Evolutionary conservation across 2,797 vertebrate genomes (phyloP), one percentile per base, ranked within the genome.

Genomic region (Borostomias antarcticus): DNA sequence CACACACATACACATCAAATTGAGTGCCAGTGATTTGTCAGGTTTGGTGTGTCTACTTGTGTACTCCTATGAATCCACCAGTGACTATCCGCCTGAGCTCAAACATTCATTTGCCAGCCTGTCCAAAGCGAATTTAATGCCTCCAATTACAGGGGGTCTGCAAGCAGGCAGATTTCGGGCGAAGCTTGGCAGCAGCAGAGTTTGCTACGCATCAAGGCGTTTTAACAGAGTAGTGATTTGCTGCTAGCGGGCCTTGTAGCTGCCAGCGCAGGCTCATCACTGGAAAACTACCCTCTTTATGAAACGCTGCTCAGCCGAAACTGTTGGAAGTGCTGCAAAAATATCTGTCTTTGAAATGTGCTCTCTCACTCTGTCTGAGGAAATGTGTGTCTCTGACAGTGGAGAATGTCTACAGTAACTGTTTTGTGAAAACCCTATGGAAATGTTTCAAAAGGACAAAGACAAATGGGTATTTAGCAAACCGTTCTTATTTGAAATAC

Each of bases 61-160:
- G 79, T 64, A 78, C 73, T 70, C 81, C 68, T 70, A 76, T 88
- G 86, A 89, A 89, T 87, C 85, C 86, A 84, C 68, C 76, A 85
- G 82, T 84, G 84, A 82, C 76, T 85, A 88, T 80, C 86, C 80
- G 76, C 88, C 86, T 70, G 76, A 85, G 78, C 83, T 86, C 82
- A 85, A 79, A 89, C 72, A 71, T 77, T 86, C 88, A 86, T 87
- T 88, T 88, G 77, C 88, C 76, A 74, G 81, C 85, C 84, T 88
- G 89, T 90, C 89, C 90, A 91, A 90, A 89, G 87, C 85, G 78
- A 86, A 86, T 92, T 91, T 91, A 92, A 91, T 91, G 90, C 90
- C 87, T 89, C 88, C 91, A 91, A 91, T 92, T 93, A 91, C 84
- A 85, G 83, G 66, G 81, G 85, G 84, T 85, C 83, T 88, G 82